phyloP scores from a whole-genome alignment of 2,797 vertebrate species.

The Sus cebifrons region DNA sequence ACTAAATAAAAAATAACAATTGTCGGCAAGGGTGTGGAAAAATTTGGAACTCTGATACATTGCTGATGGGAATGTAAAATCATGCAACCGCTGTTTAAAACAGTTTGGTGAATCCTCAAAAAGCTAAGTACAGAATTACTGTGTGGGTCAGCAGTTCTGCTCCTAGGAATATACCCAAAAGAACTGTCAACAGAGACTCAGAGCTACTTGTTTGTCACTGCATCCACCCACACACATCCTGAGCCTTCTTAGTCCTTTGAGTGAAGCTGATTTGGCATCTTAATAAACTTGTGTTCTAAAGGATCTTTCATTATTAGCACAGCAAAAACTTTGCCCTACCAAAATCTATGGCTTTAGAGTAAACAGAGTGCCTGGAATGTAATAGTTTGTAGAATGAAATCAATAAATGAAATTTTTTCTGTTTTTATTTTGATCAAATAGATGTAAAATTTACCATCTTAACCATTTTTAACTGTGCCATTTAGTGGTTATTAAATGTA shows the following conservation, averaged over 20 bases:
- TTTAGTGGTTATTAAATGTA: not conserved
- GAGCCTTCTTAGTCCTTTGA: not conserved
- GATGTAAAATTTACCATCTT: not conserved
- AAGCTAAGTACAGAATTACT: constrained; percentile 20
- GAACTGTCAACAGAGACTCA: not conserved
- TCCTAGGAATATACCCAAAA: not conserved
- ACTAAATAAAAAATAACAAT: not conserved
- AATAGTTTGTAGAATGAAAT: not conserved
- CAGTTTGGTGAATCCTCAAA: not conserved
- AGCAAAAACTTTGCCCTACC: constrained; percentile 34
- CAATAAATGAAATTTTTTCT: not conserved
- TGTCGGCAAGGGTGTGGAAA: not conserved
- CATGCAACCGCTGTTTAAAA: not conserved
- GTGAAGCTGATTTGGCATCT: constrained; percentile 35
- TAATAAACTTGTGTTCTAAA: constrained; percentile 40
- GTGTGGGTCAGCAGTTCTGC: not conserved
- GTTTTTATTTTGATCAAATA: not conserved
- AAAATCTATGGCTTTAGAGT: constrained; percentile 69
- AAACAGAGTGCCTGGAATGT: not conserved
- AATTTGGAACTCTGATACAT: not conserved
- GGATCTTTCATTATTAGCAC: constrained; percentile 35
- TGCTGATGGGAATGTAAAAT: not conserved
- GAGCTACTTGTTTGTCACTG: not conserved
- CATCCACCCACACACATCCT: not conserved
- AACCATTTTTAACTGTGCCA: not conserved